Evolutionary conservation across 2,888 invertebrate species (phyloP).

Genomic region (Drosophila aldrichi): DNA sequence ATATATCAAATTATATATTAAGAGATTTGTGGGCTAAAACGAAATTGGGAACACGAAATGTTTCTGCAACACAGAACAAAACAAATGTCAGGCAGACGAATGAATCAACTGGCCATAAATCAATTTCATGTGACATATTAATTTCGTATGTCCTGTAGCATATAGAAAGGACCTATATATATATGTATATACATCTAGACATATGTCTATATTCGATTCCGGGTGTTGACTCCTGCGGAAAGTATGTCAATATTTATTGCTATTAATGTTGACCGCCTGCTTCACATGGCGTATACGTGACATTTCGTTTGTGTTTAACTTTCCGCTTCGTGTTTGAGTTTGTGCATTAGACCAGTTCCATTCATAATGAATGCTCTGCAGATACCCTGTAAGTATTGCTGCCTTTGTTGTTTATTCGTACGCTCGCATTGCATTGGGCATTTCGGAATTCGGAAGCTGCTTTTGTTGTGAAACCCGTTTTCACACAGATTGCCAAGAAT

Average conservation of each 20-base stretch:
- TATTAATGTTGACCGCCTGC: constrained; percentile 37
- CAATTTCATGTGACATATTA: constrained; percentile 70
- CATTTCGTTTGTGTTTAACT: constrained; percentile 43
- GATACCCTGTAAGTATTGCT: constrained; percentile 12
- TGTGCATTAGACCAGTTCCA: not conserved
- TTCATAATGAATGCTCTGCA: not conserved
- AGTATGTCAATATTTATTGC: constrained; percentile 19
- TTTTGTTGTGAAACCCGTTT: constrained; percentile 38
- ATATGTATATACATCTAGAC: not conserved
- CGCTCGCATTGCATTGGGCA: constrained; percentile 14
- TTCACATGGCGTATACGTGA: constrained; percentile 50
- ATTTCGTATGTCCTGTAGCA: constrained; percentile 47
- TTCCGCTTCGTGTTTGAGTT: constrained; percentile 38
- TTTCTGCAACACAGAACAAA: constrained; percentile 25
- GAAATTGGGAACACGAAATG: constrained; percentile 18
- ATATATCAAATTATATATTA: not conserved
- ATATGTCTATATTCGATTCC: not conserved
- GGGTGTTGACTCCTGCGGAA: not conserved
- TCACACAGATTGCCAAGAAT: not conserved
- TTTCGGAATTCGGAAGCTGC: constrained; percentile 15
- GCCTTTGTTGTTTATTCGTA: not conserved
- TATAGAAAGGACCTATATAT: not conserved
- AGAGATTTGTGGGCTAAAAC: constrained; percentile 21
- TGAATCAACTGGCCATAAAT: constrained; percentile 64
- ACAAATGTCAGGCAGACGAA: constrained; percentile 48